phyloP scores from a whole-genome alignment of 1,140 invertebrate species.

The Bombus affinis region DNA sequence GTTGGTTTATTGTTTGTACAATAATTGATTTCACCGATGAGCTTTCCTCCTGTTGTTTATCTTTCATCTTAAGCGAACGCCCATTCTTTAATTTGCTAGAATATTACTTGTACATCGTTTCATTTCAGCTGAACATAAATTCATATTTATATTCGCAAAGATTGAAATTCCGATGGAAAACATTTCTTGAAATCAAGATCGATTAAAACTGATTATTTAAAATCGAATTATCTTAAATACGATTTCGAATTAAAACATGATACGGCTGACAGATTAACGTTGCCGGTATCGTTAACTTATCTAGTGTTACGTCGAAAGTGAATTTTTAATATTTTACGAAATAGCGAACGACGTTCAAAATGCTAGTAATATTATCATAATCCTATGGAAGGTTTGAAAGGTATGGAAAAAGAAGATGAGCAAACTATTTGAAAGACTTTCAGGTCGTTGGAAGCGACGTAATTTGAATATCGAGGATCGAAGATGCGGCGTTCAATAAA shows the following conservation, averaged over 20 bases:
- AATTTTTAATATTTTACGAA: not conserved
- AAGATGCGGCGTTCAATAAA: slow-evolving; percentile 49
- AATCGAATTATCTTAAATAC: too few relatives aligned
- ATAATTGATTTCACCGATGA: not conserved
- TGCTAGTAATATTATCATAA: not conserved
- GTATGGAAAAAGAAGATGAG: not conserved
- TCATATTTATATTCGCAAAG: too few relatives aligned
- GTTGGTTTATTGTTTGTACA: slow-evolving; percentile 32
- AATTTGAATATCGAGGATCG: slow-evolving; percentile 56
- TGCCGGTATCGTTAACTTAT: not conserved
- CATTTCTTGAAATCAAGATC: too few relatives aligned
- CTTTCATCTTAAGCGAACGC: not conserved
- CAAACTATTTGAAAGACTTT: not conserved
- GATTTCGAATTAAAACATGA: too few relatives aligned
- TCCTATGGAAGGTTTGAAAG: not conserved
- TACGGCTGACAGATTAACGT: not conserved
- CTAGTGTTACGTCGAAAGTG: too few relatives aligned
- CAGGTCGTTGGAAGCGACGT: slow-evolving; percentile 2
- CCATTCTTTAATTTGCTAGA: not conserved
- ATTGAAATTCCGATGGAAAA: too few relatives aligned
- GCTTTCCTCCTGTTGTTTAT: too few relatives aligned
- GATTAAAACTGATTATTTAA: too few relatives aligned
- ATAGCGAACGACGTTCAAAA: not conserved
- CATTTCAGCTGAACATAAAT: too few relatives aligned
- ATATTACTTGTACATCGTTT: too few relatives aligned